These are phyloP conservation scores for Sphaerodactylus townsendi DNA, from an alignment of 2,113 vertebrate species.

Conservation along the genomic window DNA sequence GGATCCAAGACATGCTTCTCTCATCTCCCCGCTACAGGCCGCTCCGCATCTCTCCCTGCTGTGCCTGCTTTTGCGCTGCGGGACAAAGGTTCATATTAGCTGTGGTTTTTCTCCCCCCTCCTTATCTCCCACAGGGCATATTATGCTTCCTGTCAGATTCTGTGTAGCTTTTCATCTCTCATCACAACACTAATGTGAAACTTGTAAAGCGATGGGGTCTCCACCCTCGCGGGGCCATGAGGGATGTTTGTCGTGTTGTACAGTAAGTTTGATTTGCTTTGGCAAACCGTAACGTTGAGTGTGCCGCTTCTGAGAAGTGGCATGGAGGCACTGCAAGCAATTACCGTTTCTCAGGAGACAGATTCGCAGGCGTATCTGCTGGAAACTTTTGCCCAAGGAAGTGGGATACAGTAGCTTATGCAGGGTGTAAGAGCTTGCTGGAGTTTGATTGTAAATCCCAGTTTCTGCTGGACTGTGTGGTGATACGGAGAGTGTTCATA, in stretches of 20 bases:
- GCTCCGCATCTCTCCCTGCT: slow-evolving; percentile 26
- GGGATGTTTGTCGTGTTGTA: background rate
- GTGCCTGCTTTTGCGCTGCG: slow-evolving; percentile 16
- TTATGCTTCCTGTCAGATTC: slow-evolving; percentile 41
- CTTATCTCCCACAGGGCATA: slow-evolving; percentile 18
- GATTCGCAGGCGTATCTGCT: background rate
- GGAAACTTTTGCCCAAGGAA: background rate
- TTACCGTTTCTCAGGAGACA: background rate
- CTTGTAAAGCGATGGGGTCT: background rate
- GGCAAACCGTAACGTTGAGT: background rate
- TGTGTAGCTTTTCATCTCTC: slow-evolving; percentile 10
- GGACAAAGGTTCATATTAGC: slow-evolving; percentile 24
- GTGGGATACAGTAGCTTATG: background rate
- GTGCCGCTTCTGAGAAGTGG: background rate
- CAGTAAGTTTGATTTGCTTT: background rate
- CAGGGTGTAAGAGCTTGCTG: background rate
- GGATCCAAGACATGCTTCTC: slow-evolving; percentile 35
- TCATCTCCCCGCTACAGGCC: slow-evolving; percentile 33
- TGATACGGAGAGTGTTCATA: too few relatives aligned
- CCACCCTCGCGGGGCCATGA: background rate
- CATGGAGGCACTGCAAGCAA: background rate
- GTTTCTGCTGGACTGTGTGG: background rate
- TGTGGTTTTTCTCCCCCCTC: background rate
- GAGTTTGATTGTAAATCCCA: background rate
- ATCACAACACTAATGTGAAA: slow-evolving; percentile 49